Percentiles rank a stretch among this genome's conserved stretches.
These are phyloP conservation scores for Tetraneura akinire DNA, from an alignment of 1,140 invertebrate species.

Conservation along the genomic window DNA sequence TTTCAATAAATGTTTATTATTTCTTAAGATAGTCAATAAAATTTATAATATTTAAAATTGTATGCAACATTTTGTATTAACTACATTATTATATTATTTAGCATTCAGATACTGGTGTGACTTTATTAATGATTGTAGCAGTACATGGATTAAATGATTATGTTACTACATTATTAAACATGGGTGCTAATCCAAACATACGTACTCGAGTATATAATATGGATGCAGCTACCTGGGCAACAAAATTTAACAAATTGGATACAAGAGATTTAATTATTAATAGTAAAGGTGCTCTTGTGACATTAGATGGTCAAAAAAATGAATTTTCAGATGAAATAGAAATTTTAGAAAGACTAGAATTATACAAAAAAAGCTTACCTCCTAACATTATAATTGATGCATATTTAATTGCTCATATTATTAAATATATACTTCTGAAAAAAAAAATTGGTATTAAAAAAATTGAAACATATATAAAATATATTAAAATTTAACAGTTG, in stretches of 20 bases:
- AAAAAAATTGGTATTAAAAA: constrained; percentile 17
- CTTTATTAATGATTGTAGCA: constrained; percentile 77
- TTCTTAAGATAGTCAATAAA: no score
- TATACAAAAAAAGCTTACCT: constrained; percentile 44
- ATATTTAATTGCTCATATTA: constrained; percentile 33
- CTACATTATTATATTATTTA: constrained; percentile 58
- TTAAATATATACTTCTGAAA: constrained; percentile 47
- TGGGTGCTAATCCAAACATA: constrained; percentile 71
- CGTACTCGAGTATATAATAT: constrained; percentile 59
- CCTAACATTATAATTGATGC: constrained; percentile 40
- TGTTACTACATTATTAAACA: constrained; percentile 69
- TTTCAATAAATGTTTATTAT: no score
- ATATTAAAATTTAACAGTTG: neutral
- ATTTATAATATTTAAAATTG: no score
- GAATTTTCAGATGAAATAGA: constrained; percentile 21
- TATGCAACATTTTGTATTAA: no score
- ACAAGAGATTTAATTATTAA: constrained; percentile 46
- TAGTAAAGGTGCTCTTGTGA: neutral
- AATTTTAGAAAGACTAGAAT: constrained; percentile 34
- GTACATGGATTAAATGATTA: constrained; percentile 67
- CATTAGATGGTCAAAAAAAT: neutral
- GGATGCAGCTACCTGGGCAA: constrained; percentile 45
- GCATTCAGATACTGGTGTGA: constrained; percentile 70
- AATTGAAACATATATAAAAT: neutral
- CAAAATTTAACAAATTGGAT: constrained; percentile 40